These are phyloP conservation scores for Neotoxoptera formosana DNA, from an alignment of 1,140 invertebrate species.

Conservation along the genomic window DNA sequence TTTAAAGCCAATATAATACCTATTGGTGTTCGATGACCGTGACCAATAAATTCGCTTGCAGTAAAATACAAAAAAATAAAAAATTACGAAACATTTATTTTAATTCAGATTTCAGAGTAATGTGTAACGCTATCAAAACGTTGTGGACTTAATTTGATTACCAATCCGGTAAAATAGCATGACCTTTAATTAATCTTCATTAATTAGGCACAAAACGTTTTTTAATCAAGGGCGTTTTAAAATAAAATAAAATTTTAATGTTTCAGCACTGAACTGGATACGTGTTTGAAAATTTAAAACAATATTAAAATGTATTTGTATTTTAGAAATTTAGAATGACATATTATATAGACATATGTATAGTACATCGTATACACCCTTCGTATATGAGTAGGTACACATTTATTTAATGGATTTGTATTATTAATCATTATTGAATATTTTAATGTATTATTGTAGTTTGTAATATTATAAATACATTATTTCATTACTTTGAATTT, in stretches of 20 bases:
- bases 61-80: background rate
- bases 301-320: background rate
- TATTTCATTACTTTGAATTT: too few species aligned
- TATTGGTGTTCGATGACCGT: slow-evolving; percentile 10
- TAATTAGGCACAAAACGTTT: background rate
- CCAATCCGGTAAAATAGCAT: background rate
- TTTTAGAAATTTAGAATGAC: too few species aligned
- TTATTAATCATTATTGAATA: too few species aligned
- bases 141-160: slow-evolving; percentile 30
- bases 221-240: slow-evolving; percentile 7
- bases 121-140: background rate
- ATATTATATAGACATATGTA: too few species aligned
- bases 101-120: background rate
- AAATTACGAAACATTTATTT: background rate
- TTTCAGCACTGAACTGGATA: background rate
- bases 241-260: background rate
- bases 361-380: too few species aligned
- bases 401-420: too few species aligned
- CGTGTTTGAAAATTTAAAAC: background rate
- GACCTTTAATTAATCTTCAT: background rate
- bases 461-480: too few species aligned
- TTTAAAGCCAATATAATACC: background rate
- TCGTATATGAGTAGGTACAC: too few species aligned
- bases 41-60: background rate
- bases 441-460: too few species aligned